Evolutionary conservation across 1,140 invertebrate genomes (phyloP), one percentile per base, ranked within the genome.

Genomic region (Vanessa atalanta): DNA sequence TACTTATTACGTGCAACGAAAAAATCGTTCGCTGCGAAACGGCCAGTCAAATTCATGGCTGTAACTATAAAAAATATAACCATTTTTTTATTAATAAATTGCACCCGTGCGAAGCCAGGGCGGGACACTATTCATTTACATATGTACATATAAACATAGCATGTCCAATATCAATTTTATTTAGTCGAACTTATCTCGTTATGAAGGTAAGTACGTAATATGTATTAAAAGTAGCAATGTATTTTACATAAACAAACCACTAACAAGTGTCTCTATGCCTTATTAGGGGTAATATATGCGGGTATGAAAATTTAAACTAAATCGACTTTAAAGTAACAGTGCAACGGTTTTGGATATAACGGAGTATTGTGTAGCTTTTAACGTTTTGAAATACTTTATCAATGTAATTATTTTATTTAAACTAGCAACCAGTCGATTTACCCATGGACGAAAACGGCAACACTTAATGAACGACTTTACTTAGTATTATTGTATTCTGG

Each of bases 221-320:
- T 57, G 20, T 12, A 57, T 26, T 51, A 31, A 16, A 20, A 57
- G 9, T 26, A 16, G 50, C 50, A 53, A 53, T 26, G 4, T 57
- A 26, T 57, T 57, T 26, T 26, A 23, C 23, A 16, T 12, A 26
- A 57, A 57, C 23, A 57, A 9, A 26, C 55, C 20, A 23, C 20
- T 57, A 57, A 57, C 55, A 26, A 57, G 55, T 26, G 20, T 26
- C 3, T 16, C 0, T n/a, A 23, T 26, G 23, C 55, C 55, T 57
- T 57, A 23, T 57, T 26, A 26, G 55, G 55, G 20, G 23, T 57
- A 57, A 23, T 57, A 11, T 57, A 57, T 57, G 55, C 55, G 31
- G 55, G 23, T 12, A 57, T 57, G 16, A 26, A 57, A 53, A 53
- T 53, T 53, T n/a, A 53, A 53, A n/a, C n/a, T 53, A 43, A 43